These are phyloP conservation scores for Elmis aenea DNA, from an alignment of 2,888 invertebrate genomes.

Conservation along the genomic window DNA sequence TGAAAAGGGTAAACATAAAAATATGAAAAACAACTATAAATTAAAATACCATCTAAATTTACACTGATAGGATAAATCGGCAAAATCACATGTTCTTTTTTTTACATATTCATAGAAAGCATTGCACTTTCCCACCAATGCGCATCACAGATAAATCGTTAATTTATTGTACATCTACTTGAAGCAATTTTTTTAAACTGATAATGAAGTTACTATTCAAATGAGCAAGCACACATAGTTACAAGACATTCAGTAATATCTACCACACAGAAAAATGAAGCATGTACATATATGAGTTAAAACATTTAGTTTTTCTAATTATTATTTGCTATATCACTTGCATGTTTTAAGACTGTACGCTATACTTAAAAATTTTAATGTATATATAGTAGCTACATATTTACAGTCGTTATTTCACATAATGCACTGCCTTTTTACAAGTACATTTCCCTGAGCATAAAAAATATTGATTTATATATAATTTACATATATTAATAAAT, in stretches of 20 bases:
- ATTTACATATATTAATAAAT: no score
- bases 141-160: conserved; percentile 43
- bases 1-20: conserved; percentile 40
- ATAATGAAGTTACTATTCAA: conserved; percentile 16
- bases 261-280: conserved; percentile 20
- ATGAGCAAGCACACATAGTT: conserved; percentile 35
- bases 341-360: conserved; percentile 11
- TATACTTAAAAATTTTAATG: conserved; percentile 10
- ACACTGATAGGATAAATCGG: conserved; percentile 45
- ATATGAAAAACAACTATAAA: conserved; percentile 42
- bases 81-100: conserved; percentile 45
- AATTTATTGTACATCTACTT: conserved; percentile 16
- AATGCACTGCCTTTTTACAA: conserved; percentile 13
- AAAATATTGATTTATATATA: conserved; percentile 14
- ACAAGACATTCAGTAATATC: conserved; percentile 23
- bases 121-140: conserved; percentile 46
- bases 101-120: conserved; percentile 37
- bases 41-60: conserved; percentile 41
- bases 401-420: conserved; percentile 13
- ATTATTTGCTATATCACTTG: conserved; percentile 11
- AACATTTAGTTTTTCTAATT: conserved; percentile 8
- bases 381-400: conserved; percentile 16
- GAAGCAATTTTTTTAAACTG: conserved; percentile 8
- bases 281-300: conserved; percentile 14
- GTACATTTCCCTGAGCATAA: conserved; percentile 21